Evolutionary conservation across 2,888 invertebrate species (phyloP).

Genomic region (Ichneumon xanthorius): DNA sequence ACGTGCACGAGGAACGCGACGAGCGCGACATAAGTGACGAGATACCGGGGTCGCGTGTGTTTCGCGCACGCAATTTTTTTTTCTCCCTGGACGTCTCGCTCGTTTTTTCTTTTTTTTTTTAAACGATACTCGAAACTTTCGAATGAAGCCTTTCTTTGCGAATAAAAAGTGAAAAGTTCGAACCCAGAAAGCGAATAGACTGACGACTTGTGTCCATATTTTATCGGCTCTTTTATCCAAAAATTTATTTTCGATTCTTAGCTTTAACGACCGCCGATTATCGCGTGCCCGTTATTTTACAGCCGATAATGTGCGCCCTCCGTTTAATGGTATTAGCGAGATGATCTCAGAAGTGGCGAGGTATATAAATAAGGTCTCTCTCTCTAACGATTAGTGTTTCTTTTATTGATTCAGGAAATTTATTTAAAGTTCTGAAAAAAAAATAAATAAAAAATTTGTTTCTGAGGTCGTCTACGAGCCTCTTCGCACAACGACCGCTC

Average conservation of each 20-base stretch:
- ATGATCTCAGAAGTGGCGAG: neutral
- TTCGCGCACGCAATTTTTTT: slow-evolving; percentile 16
- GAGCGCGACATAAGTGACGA: slow-evolving; percentile 34
- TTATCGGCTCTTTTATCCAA: neutral
- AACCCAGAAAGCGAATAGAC: neutral
- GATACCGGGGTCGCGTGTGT: slow-evolving; percentile 17
- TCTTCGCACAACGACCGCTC: slow-evolving; percentile 16
- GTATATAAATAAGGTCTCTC: neutral
- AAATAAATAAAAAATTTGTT: neutral
- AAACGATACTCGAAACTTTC: slow-evolving; percentile 16
- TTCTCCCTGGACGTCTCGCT: slow-evolving; percentile 6
- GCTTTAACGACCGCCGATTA: neutral
- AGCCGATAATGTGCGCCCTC: neutral
- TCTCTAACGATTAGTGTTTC: neutral
- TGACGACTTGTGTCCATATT: neutral
- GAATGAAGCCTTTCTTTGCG: slow-evolving; percentile 1
- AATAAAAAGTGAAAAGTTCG: slow-evolving; percentile 11
- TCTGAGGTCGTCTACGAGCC: slow-evolving; percentile 1
- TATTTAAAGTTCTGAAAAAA: slow-evolving; percentile 8
- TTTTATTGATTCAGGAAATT: neutral
- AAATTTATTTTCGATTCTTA: neutral
- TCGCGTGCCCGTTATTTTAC: neutral
- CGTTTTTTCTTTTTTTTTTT: neutral
- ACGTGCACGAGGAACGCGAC: slow-evolving; percentile 35
- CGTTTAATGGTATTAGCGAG: neutral